Evolutionary conservation across 1,140 invertebrate genomes (phyloP), one percentile per base, ranked within the genome.

Genomic region (Formica selysi): DNA sequence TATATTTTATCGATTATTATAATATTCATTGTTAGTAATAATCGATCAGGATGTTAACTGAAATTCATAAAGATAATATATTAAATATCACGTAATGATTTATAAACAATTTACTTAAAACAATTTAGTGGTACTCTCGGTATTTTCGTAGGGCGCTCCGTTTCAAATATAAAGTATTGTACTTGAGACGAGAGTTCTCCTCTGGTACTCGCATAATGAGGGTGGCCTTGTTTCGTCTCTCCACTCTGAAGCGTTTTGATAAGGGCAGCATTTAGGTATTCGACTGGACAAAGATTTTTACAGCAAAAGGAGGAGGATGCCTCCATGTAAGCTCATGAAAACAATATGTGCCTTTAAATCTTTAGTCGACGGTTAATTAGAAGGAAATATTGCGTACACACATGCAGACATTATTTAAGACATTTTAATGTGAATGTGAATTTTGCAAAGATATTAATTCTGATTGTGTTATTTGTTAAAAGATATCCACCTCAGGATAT

Each of bases 161-260:
- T 65, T 88, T 76, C 13, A 32, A 92, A 83, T 32, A 92, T 86
- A 91, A 91, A 91, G 83, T 86, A 74, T 65, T 61, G 19, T 70
- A 59, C 90, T 92, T 74, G 88, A 91, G 87, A 89, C 62, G 79
- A 92, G 90, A 68, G 89, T 81, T 32, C 76, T 73, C 41, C 38
- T 51, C 76, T 79, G 41, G 85, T 87, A 68, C 44, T 83, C 76
- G 87, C 87, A 92, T 91, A 92, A 92, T 92, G 91, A 92, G 91
- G 54, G 54, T 85, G 86, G 76, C 80, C 89, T 91, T 89, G 81
- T 92, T 91, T 91, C 86, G 65, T 68, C 76, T 73, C 73, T 81
- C 36, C 71, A 78, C 29, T 41, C 26, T 91, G 76, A 61, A 89
- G 71, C n/a, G 76, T 19, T 76, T 64, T 86, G 86, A 91, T 87